Percentiles rank a stretch among this genome's conserved stretches.
These are phyloP conservation scores for Gallinago stenura DNA, from an alignment of 2,797 vertebrate species.

Conservation along the genomic window DNA sequence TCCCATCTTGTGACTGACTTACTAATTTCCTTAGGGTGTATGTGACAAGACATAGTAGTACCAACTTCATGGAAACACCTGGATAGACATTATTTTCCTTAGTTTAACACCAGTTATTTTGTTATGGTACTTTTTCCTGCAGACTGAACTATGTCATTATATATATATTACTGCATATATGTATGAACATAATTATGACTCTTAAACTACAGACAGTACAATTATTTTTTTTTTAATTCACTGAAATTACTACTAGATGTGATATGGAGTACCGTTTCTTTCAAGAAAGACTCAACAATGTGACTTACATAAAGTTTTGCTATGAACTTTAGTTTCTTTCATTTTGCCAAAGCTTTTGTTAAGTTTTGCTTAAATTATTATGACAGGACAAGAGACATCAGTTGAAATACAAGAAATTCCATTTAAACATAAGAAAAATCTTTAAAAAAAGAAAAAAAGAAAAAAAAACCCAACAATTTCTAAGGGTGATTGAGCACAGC, in stretches of 20 bases:
- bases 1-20: background rate
- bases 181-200: background rate
- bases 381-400: background rate
- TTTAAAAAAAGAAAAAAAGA: too few relatives aligned
- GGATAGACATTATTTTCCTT: background rate
- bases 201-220: background rate
- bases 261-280: background rate
- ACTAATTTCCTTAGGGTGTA: background rate
- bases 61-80: background rate
- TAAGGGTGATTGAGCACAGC: background rate
- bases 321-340: background rate
- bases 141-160: background rate
- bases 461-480: background rate
- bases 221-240: background rate
- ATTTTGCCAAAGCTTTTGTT: background rate
- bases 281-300: background rate
- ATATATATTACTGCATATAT: background rate
- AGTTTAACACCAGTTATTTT: background rate
- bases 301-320: background rate
- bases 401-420: background rate
- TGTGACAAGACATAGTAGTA: background rate
- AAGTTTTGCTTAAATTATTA: background rate
- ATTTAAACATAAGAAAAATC: background rate
- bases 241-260: background rate
- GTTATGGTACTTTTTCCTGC: background rate